Evolutionary conservation across 2,888 invertebrate species (phyloP).

Genomic region (Tetropium fuscum): DNA sequence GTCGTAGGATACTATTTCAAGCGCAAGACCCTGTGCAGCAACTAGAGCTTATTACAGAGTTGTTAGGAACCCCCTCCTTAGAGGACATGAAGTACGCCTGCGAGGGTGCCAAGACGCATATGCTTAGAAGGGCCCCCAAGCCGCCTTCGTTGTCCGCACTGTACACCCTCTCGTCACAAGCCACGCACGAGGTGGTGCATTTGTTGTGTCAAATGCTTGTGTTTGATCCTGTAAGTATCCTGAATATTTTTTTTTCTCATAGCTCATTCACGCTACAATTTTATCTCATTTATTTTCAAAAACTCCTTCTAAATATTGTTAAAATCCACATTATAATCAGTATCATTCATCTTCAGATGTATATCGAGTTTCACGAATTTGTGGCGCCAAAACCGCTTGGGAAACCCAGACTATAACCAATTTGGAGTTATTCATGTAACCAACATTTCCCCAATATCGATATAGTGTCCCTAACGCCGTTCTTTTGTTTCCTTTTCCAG

Average conservation of each 20-base stretch:
- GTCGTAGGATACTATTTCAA: constrained; percentile 87
- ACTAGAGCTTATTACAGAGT: constrained; percentile 97
- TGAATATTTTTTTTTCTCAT: not conserved
- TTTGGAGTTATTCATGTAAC: too few species aligned
- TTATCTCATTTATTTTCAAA: too few species aligned
- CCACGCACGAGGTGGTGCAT: constrained; percentile 98
- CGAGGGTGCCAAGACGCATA: constrained; percentile 93
- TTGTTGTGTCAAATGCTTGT: constrained; percentile 97
- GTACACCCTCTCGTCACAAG: constrained; percentile 90
- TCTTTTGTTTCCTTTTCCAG: constrained; percentile 66
- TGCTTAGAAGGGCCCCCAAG: constrained; percentile 88
- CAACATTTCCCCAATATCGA: too few species aligned
- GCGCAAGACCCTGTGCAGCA: constrained; percentile 98
- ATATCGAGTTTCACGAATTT: too few species aligned
- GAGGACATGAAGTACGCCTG: constrained; percentile 98
- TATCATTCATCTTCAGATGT: too few species aligned
- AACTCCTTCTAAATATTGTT: too few species aligned
- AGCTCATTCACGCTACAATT: too few species aligned
- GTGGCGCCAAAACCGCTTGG: too few species aligned
- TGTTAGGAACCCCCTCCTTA: constrained; percentile 94
- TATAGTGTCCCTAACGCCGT: too few species aligned
- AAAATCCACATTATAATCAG: too few species aligned
- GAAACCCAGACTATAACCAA: too few species aligned
- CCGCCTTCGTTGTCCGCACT: constrained; percentile 89
- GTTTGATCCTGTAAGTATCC: constrained; percentile 93